Evolutionary conservation across 1,140 invertebrate genomes (phyloP), one percentile per base, ranked within the genome.

Genomic region (Dufourea novaeangliae): DNA sequence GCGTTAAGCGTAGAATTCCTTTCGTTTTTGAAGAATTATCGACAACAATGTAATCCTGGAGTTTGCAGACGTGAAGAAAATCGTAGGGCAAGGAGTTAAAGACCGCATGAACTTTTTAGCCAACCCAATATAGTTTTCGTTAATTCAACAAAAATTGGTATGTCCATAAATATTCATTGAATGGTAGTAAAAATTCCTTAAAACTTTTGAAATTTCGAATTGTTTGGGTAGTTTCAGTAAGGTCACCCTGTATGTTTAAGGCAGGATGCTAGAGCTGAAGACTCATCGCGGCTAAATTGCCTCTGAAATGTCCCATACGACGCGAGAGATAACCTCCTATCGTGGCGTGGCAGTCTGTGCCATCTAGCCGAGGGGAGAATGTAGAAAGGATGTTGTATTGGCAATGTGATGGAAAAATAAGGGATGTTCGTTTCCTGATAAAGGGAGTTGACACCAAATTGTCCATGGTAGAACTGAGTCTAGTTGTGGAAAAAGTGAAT

Each of bases 241-340:
- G 46, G 4, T n/a, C 46, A 50, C 46, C 22, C 12, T 52, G 7
- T 34, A 14, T 34, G 50, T 54, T 14, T 32, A 32, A 25, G 39
- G 57, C 50, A 17, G 20, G 32, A 62, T 56, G 34, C 41, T 50
- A 46, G 74, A 50, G n/a, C 54, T n/a, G 25, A 68, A 27, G 10
- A 71, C 34, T 78, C 57, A 59, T 80, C 68, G 56, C 56, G 34
- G 50, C 54, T 41, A 84, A 84, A 84, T 84, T 80, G 63, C 62
- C 72, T 68, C 59, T 69, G 77, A 83, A 80, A 83, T 76, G 72
- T 73, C 71, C 54, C 56, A 34, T 54, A 70, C 76, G n/a, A 37
- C 29, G 41, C 44, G 17, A 34, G 41, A 82, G 80, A 81, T 79
- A 82, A 54, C 70, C 20, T 54, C 37, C 41, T 81, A 63, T 83